Conservation (phyloP, 2,113 vertebrate genomes). For the Calyptomena viridis region DNA sequence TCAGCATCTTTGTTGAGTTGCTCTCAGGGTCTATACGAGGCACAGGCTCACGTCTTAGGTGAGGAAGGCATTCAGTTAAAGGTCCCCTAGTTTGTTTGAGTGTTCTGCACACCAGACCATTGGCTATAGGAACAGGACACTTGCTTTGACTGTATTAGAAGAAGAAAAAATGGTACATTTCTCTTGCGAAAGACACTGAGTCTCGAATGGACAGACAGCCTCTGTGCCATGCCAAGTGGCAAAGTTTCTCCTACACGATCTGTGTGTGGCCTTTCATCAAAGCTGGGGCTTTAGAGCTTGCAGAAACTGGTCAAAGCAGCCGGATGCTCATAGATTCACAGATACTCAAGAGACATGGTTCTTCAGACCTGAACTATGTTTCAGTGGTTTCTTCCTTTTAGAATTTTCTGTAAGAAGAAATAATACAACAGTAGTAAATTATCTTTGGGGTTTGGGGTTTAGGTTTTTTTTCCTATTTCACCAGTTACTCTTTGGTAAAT, state of each 20-base stretch:
- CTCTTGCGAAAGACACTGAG: not conserved
- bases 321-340: slow-evolving; percentile 39
- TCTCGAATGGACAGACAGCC: not conserved
- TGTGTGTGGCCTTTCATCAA: slow-evolving; percentile 45
- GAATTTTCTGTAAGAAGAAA: slow-evolving; percentile 45
- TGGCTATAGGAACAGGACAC: not conserved
- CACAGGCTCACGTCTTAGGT: not conserved
- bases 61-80: not conserved
- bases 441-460: slow-evolving; percentile 13
- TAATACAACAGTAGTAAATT: slow-evolving; percentile 45
- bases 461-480: not conserved
- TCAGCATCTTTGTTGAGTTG: not conserved
- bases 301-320: slow-evolving; percentile 24
- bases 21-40: not conserved
- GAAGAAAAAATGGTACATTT: not conserved
- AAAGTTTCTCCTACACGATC: not conserved
- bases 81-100: not conserved
- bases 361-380: slow-evolving; percentile 54
- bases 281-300: not conserved
- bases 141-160: not conserved
- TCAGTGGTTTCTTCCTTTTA: slow-evolving; percentile 48
- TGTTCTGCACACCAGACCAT: not conserved
- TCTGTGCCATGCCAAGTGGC: not conserved
- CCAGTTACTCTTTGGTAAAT: not conserved
- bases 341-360: slow-evolving; percentile 36